Conservation (phyloP, 2,797 vertebrate species). For the Dryobates pubescens region DNA sequence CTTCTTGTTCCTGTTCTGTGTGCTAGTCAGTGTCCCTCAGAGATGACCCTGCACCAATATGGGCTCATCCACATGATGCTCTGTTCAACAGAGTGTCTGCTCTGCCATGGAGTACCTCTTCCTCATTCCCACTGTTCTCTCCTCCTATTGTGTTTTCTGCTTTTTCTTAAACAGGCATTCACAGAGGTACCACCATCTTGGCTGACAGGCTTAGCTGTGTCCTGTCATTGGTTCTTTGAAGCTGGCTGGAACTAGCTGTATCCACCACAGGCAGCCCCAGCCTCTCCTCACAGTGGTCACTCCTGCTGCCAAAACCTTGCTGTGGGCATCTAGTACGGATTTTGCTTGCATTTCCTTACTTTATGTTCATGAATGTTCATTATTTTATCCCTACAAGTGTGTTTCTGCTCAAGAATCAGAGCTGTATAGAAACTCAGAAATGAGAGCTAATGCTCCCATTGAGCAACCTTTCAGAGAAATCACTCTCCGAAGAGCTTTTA, state of each 20-base stretch:
- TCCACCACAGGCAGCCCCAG: background rate
- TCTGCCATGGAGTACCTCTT: background rate
- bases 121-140: rapidly evolving
- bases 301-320: background rate
- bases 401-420: background rate
- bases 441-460: background rate
- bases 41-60: rapidly evolving
- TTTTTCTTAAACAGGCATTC: background rate
- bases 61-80: background rate
- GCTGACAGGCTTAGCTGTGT: background rate
- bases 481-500: background rate
- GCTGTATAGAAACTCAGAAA: background rate
- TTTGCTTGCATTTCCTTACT: background rate
- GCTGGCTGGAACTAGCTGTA: background rate
- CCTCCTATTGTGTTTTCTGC: background rate
- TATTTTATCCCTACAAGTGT: background rate
- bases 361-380: background rate
- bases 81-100: background rate
- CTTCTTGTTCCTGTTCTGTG: background rate
- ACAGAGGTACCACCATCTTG: background rate
- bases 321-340: background rate
- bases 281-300: background rate
- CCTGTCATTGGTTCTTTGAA: background rate
- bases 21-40: background rate
- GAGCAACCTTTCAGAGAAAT: background rate